Evolutionary conservation across 2,113 vertebrate genomes (phyloP).

Genomic region (Amphiprion percula): DNA sequence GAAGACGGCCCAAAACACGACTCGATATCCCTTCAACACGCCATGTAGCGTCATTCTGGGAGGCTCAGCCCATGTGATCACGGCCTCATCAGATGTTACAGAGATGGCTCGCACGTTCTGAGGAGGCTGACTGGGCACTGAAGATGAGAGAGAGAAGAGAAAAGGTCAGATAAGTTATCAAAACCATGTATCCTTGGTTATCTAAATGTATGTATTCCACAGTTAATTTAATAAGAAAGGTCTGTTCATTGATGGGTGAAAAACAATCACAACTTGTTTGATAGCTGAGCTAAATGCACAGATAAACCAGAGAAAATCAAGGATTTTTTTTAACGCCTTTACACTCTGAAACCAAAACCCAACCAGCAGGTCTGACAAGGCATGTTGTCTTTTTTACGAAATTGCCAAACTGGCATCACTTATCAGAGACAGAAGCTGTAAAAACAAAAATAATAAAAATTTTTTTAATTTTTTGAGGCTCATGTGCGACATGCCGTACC

Average conservation of each 20-base stretch:
- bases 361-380: too few relatives aligned
- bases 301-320: background rate
- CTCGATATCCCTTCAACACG: conserved; percentile 94
- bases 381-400: too few relatives aligned
- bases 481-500: too few relatives aligned
- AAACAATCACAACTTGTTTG: background rate
- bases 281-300: background rate
- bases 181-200: background rate
- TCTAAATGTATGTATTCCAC: background rate
- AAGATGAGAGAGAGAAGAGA: conserved; percentile 41
- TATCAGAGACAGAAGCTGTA: too few relatives aligned
- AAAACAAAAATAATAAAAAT: too few relatives aligned
- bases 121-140: conserved; percentile 98
- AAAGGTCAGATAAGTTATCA: conserved; percentile 25
- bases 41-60: conserved; percentile 95
- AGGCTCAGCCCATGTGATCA: conserved; percentile 97
- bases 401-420: too few relatives aligned
- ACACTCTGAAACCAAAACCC: too few relatives aligned
- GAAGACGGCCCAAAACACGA: conserved; percentile 94
- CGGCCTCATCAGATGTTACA: conserved; percentile 95
- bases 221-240: background rate
- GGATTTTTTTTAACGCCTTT: background rate
- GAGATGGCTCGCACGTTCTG: conserved; percentile 96
- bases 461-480: too few relatives aligned
- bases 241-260: conserved; percentile 11